Evolutionary conservation across 2,113 vertebrate species (phyloP).

Genomic region (Sturnus vulgaris): DNA sequence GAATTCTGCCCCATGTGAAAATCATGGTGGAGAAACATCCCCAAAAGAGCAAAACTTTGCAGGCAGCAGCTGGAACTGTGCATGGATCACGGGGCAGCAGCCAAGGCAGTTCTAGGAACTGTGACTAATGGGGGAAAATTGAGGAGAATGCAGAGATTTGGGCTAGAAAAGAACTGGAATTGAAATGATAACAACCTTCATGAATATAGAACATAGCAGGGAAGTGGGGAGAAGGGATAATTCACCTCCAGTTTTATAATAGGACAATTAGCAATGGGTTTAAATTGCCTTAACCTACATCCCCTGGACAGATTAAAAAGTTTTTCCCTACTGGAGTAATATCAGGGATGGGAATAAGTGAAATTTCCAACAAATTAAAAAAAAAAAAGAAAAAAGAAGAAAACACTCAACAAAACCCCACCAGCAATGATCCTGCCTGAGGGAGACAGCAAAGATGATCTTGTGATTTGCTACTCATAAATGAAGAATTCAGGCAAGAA

Average conservation of each 20-base stretch:
- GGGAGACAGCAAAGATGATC: neutral
- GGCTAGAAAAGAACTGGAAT: neutral
- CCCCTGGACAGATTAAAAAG: neutral
- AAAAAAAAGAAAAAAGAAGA: too few species aligned
- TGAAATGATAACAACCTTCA: neutral
- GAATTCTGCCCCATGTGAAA: neutral
- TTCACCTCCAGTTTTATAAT: rapidly evolving
- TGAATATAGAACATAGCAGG: neutral
- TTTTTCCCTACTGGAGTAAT: neutral
- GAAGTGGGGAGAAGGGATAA: neutral
- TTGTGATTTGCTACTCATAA: neutral
- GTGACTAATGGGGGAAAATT: neutral
- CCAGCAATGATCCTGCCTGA: neutral
- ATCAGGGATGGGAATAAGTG: neutral
- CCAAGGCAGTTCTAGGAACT: neutral
- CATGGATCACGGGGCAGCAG: rapidly evolving
- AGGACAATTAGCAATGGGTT: neutral
- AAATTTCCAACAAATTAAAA: neutral
- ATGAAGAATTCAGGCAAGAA: neutral
- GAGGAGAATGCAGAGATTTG: neutral
- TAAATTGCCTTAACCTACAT: neutral
- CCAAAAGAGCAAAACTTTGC: neutral
- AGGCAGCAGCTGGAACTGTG: neutral
- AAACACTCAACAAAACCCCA: neutral
- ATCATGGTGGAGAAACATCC: neutral